Percentiles rank a stretch among this genome's conserved stretches.
Evolutionary conservation across 2,888 invertebrate genomes (phyloP).

Genomic region (Hemistola chrysoprasaria): DNA sequence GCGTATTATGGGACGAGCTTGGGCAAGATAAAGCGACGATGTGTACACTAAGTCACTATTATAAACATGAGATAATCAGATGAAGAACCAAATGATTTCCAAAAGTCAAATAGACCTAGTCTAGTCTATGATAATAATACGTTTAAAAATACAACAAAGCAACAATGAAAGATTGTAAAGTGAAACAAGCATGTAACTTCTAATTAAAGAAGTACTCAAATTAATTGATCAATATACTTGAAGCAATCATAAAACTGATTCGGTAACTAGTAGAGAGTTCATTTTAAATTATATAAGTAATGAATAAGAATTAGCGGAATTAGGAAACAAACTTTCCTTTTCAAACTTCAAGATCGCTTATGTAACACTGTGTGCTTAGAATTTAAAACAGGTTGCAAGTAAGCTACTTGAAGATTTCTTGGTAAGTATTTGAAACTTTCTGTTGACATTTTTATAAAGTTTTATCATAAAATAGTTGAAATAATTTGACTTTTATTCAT

Average conservation of each 20-base stretch:
- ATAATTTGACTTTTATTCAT: no score
- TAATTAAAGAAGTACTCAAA: neutral
- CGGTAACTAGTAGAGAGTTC: constrained; percentile 15
- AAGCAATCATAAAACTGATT: constrained; percentile 11
- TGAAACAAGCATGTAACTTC: neutral
- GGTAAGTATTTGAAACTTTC: constrained; percentile 4
- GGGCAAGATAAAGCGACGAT: constrained; percentile 8
- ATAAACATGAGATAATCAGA: no score
- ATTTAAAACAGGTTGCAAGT: constrained; percentile 23
- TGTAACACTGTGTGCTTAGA: constrained; percentile 14
- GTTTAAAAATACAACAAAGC: neutral
- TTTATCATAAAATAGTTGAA: no score
- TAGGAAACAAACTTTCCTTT: constrained; percentile 28
- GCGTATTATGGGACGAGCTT: no score
- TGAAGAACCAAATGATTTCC: no score
- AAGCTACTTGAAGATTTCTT: constrained; percentile 15
- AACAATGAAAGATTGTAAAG: constrained; percentile 1
- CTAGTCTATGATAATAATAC: no score
- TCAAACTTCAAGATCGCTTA: constrained; percentile 22
- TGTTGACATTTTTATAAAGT: no score
- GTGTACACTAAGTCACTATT: no score
- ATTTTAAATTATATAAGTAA: constrained; percentile 21
- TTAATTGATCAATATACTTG: constrained; percentile 3
- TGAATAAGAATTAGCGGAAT: constrained; percentile 22
- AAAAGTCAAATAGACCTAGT: no score